Evolutionary conservation across 2,888 invertebrate genomes (phyloP), one percentile per base, ranked within the genome.

Genomic region (Girardia tigrina): DNA sequence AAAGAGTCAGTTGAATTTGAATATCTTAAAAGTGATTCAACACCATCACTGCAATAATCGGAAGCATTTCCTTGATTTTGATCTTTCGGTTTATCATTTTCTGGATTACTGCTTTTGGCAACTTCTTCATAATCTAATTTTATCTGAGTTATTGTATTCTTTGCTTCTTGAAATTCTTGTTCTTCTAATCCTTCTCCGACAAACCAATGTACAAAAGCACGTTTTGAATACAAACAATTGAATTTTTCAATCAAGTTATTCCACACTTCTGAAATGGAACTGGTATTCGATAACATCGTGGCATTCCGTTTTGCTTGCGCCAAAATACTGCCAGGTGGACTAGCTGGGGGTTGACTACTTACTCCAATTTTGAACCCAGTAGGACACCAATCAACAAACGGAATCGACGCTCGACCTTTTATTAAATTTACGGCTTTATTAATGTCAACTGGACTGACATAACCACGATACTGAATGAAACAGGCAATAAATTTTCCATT

Each of bases 181-280:
- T 75, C 75, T 73, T 75, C 75, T 1, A 75, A 12, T 4, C 75
- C 75, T 75, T 75, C 75, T 26, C 75, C 75, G 12, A 75, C 75
- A 20, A 71, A 75, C 75, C 75, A 75, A 73, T 75, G 75, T 14
- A 75, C 12, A 27, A 75, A 75, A 28, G 75, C 72, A 6, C 72
- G 71, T 72, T 75, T 75, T 2, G 27, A 20, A 36, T 74, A 71
- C 4, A 75, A 26, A 27, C 74, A n/a, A 6, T 28, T 14, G 28
- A 72, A 75, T 28, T 29, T 28, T 26, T 4, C 6, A 28, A 28
- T 27, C 16, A 75, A 26, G 20, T 42, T 29, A 12, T 71, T 73
- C 36, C 70, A 71, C 14, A 29, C 72, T 8, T 29, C 12, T 14
- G 16, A 29, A 28, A 75, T 74, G 36, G 72, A 71, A 6, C 73